A percentile compares a stretch with the other conserved stretches of the same genome.
These are phyloP conservation scores for Aphidius gifuensis DNA, from an alignment of 1,140 invertebrate genomes.

Conservation along the genomic window DNA sequence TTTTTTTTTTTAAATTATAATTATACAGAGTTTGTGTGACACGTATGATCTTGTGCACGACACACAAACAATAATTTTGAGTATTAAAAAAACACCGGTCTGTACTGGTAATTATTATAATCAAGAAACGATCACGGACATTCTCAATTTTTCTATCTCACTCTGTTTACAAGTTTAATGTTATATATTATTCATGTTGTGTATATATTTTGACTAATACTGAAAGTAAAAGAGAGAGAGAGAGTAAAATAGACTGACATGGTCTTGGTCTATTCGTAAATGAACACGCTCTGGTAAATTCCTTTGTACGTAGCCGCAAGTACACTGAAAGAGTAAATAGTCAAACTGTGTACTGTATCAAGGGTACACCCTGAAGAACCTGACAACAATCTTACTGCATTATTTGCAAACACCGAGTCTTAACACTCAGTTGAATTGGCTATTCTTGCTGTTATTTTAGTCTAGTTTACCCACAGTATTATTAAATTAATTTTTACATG, in stretches of 20 bases:
- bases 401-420: no score
- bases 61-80: conserved; percentile 20
- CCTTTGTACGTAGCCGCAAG: not conserved
- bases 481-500: no score
- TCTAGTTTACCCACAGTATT: not conserved
- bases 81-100: conserved; percentile 22
- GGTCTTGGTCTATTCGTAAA: not conserved
- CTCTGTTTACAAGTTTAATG: no score
- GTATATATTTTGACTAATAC: no score
- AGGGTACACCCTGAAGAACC: not conserved
- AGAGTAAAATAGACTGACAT: no score
- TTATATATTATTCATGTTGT: no score
- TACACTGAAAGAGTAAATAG: not conserved
- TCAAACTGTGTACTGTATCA: not conserved
- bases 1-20: no score
- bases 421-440: no score
- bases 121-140: conserved; percentile 15
- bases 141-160: conserved; percentile 11
- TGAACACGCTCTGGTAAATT: conserved; percentile 7
- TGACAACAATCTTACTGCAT: conserved; percentile 1
- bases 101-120: conserved; percentile 27
- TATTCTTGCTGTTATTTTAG: not conserved
- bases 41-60: conserved; percentile 18
- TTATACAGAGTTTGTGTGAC: not conserved
- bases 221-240: no score